Evolutionary conservation across 2,113 vertebrate genomes (phyloP).

Genomic region (Grammomys dolichurus): DNA sequence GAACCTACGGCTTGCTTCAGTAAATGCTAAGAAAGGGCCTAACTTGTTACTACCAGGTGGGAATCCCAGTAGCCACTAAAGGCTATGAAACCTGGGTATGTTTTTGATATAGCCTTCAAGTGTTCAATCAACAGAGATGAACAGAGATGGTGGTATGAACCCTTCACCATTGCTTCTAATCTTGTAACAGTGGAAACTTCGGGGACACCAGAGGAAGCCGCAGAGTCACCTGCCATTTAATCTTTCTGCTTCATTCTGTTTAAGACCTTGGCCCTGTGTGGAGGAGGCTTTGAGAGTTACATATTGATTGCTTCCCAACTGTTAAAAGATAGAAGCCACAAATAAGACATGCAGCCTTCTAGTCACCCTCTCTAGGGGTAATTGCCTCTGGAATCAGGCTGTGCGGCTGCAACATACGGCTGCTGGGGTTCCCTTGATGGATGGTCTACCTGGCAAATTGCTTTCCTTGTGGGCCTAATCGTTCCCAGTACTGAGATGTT

Average conservation of each 20-base stretch:
- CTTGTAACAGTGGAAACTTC: background rate
- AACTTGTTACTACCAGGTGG: background rate
- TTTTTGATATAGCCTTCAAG: background rate
- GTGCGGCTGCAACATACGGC: background rate
- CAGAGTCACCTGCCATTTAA: background rate
- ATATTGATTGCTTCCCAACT: background rate
- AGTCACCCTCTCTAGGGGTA: no score
- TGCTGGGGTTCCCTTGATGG: conserved; percentile 14
- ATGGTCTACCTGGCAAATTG: background rate
- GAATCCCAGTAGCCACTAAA: background rate
- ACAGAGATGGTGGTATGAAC: background rate
- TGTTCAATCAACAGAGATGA: background rate
- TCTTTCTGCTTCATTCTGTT: background rate
- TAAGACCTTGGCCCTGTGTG: background rate
- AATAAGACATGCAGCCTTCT: accelerated
- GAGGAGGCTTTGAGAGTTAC: background rate
- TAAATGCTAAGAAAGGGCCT: background rate
- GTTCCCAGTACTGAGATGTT: conserved; percentile 26
- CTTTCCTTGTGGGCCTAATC: conserved; percentile 37
- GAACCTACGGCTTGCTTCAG: background rate
- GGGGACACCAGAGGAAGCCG: background rate
- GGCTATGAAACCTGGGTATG: background rate
- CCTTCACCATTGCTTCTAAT: background rate
- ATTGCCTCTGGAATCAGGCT: background rate
- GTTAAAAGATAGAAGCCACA: background rate